These are phyloP conservation scores for Polydrusus tereticollis DNA, from an alignment of 2,888 invertebrate genomes.

Conservation along the genomic window DNA sequence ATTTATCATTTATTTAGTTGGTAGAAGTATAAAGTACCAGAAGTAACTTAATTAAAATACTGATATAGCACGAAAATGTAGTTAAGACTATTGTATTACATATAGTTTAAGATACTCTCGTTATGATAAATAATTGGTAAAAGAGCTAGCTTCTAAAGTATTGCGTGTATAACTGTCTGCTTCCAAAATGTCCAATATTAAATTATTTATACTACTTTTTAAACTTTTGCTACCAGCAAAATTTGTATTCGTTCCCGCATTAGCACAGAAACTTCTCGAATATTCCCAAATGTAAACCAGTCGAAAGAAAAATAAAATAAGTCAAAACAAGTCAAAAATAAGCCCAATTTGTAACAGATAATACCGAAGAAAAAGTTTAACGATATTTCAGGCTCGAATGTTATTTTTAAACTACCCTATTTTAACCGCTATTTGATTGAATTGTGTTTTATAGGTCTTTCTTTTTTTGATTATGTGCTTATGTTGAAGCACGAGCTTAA, in stretches of 20 bases:
- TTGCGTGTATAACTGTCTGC: no score
- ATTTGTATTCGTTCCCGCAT: background rate
- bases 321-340: slow-evolving; percentile 43
- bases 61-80: background rate
- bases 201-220: background rate
- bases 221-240: background rate
- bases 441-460: slow-evolving; percentile 2
- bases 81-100: no score
- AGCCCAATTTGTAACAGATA: slow-evolving; percentile 48
- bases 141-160: no score
- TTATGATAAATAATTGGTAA: no score
- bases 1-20: slow-evolving; percentile 2
- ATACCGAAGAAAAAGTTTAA: slow-evolving; percentile 6
- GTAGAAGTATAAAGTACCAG: background rate
- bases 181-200: background rate
- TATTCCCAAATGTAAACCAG: slow-evolving; percentile 12
- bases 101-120: no score
- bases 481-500: background rate
- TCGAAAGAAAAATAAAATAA: slow-evolving; percentile 32
- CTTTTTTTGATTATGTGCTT: background rate
- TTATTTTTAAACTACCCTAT: slow-evolving; percentile 19
- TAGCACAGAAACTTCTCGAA: background rate
- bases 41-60: slow-evolving; percentile 2
- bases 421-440: background rate
- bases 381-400: slow-evolving; percentile 17